Base-by-base conservation (phyloP, 1,140 invertebrate genomes). In the Papilio polyxenes region DNA sequence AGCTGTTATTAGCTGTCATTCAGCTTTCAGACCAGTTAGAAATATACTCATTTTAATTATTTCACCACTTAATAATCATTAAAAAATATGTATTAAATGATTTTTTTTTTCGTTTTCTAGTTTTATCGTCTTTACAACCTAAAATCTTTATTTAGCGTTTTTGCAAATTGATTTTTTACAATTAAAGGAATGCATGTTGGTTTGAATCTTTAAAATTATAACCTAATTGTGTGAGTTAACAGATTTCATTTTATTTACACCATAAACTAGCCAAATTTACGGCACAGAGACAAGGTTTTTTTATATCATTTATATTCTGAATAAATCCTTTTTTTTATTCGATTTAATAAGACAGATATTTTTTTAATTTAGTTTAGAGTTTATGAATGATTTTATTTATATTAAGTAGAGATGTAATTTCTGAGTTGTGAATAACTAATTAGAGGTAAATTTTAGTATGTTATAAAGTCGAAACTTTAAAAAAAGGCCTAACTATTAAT, bases 191-290 rank as follows among this genome's bases (percentile, higher is more conserved):
- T 23, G 62, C 62, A 65, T 65, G 62, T 17, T 65, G 9, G 62
- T 31, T 15, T 59, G 62, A 31, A 31, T 20, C 62, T 65, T 65
- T 65, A 31, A 65, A 65, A 65, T 65, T 3, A 11, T n/a, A 31
- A 65, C 20, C 62, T 65, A 31, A 31, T 31, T 65, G 62, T 65
- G 20, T 31, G 62, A 31, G 62, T 6, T 31, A 31, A 31, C 13
- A 9, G 62, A 65, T 65, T 65, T 65, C 9, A 65, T 23, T 65
- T 65, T 65, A 65, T 65, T 31, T 65, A 65, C 62, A 65, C 56
- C 13, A 59, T 2, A 59, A 59, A 59, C 7, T 17, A 15, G 15
- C 13, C 49, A 11, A 13, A 13, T 13, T 51, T 44, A 44, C 23
- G 23, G 3, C 40, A 7, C 1, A 44, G 40, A 44, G 40, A 44